phyloP scores from a whole-genome alignment of 2,888 invertebrate genomes.

The Barypeithes pellucidus region DNA sequence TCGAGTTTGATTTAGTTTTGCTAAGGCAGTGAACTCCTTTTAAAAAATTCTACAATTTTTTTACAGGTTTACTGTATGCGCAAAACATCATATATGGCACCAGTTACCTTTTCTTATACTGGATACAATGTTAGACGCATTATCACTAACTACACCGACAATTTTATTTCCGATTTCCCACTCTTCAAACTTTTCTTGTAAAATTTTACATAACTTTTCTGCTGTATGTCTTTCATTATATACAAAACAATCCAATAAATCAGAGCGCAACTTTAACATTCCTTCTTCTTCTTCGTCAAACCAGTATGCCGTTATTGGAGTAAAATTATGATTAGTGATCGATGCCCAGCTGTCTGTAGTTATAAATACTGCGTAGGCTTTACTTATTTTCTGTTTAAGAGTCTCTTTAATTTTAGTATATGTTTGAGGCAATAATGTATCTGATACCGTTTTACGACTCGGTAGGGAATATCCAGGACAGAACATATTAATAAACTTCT shows the following conservation, averaged over 20 bases:
- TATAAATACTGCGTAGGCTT: slow-evolving; percentile 53
- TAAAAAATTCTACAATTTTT: slow-evolving; percentile 51
- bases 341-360: slow-evolving; percentile 61
- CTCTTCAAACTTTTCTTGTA: slow-evolving; percentile 17
- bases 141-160: slow-evolving; percentile 57
- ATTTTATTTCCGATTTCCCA: slow-evolving; percentile 50
- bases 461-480: slow-evolving; percentile 61
- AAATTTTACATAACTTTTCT: slow-evolving; percentile 42
- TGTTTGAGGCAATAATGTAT: slow-evolving; percentile 56
- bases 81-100: slow-evolving; percentile 59
- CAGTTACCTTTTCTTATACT: slow-evolving; percentile 52
- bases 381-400: slow-evolving; percentile 48
- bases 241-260: slow-evolving; percentile 33
- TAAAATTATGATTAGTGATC: slow-evolving; percentile 57
- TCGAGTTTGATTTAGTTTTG: slow-evolving; percentile 17
- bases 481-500: slow-evolving; percentile 58
- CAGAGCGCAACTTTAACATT: background rate
- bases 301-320: slow-evolving; percentile 57
- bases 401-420: slow-evolving; percentile 49
- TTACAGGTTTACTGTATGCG: slow-evolving; percentile 60
- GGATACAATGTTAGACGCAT: slow-evolving; percentile 40
- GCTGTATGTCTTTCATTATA: slow-evolving; percentile 50
- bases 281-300: slow-evolving; percentile 33
- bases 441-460: slow-evolving; percentile 57
- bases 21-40: slow-evolving; percentile 21